Base-by-base conservation (phyloP, 35 echinoderm and acorn worm species). In the Eucidaris tribuloides region DNA sequence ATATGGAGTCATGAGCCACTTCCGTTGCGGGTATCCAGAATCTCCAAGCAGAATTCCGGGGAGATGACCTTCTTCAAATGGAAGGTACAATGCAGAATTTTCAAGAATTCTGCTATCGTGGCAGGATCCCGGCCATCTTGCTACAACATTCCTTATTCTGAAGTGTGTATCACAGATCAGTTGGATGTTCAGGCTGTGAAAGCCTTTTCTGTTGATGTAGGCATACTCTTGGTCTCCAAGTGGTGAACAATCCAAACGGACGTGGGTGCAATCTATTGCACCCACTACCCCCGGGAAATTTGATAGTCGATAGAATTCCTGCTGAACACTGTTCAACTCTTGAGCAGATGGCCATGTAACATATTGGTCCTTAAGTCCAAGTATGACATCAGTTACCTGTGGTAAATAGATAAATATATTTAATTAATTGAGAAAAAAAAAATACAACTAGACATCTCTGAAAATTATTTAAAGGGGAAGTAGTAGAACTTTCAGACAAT, bases 131-230 rank as follows among this genome's bases (percentile, higher is more conserved):
- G 58, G n/a, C 80, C 80, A 83, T 38, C 58, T 83, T 15, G 80
- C 80, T 5, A 84, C 82, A 14, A 84, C 65, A 33, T 71, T 71
- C n/a, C 20, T 27, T n/a, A 71, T 38, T 3, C 65, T 71, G 17
- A 27, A 71, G 25, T 14, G 19, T 18, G 65, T 38, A 32, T 71
- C 36, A 38, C 65, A 71, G 19, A 71, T 71, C 3, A 31, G 36
- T 33, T 71, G 65, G 36, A 71, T 33, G 17, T 71, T 71, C 2
- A 71, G 2, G 65, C 25, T 60, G 24, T 81, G 45, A 1, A 23
- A 18, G 11, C 78, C 55, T 31, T 81, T 81, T 5, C 78, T 20
- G 31, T 60, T 81, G 5, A 81, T 30, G 31, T 29, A 81, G 19
- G 30, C 31, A 24, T 14, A 28, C 29, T 81, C 78, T 13, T 60